Base-by-base conservation (phyloP, 35 echinoderm and acorn worm species). In the Strongylocentrotus purpuratus region DNA sequence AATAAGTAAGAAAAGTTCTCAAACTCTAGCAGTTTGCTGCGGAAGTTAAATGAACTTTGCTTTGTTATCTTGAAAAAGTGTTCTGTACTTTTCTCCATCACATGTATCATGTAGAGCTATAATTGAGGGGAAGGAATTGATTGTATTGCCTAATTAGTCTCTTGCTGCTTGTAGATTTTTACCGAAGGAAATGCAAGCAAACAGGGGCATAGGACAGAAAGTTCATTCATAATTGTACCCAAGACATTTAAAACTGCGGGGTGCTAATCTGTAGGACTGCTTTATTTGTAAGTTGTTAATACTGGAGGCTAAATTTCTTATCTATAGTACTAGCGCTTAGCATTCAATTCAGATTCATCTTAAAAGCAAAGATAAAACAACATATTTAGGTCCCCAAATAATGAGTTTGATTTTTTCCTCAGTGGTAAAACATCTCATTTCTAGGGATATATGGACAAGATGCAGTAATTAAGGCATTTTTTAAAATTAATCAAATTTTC, bases 61-160 rank as follows among this genome's bases (percentile, higher is more conserved):
- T 78, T 78, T 78, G 65, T 28, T 78, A 78, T 28, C 65, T 78
- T 15, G 22, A 78, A 78, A 59, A 78, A 78, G 65, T 78, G 65
- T 78, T 71, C 7, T 78, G 65, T 78, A 78, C 65, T 78, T 78
- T 78, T 78, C 65, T n/a, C 28, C 20, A 7, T 78, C 7, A 28
- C 20, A 78, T 28, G 25, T 28, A 22, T 28, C 65, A 78, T 78
- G 65, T 78, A 5, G 65, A n/a, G 65, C 28, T 28, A 28, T 78
- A 78, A 78, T 78, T 78, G 65, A 78, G 65, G 20, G 65, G 65
- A 78, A 78, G 65, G 65, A 78, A 78, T 78, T 78, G 65, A 78
- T 78, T 78, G 65, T 78, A 78, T 78, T 78, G 65, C 22, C 28
- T 78, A 78, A 78, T 78, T 78, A 78, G 65, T 78, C 18, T 78